Evolutionary conservation across 2,113 vertebrate genomes (phyloP).

Genomic region (Laterallus jamaicensis): DNA sequence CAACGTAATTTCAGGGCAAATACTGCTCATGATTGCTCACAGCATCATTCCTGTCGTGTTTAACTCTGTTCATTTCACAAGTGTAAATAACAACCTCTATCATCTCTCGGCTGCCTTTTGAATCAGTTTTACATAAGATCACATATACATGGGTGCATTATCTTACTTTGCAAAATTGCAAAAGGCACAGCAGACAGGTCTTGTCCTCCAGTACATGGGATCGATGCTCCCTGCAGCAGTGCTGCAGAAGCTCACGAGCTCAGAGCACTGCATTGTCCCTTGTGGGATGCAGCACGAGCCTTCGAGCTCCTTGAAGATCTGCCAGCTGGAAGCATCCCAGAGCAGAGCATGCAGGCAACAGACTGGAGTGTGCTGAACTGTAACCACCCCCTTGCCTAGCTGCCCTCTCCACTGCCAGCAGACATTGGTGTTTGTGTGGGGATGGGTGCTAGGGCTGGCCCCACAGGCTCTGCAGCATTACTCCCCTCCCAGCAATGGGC

Average conservation of each 20-base stretch:
- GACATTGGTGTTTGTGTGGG: no score
- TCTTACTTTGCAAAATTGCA: background rate
- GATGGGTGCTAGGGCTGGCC: background rate
- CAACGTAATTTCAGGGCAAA: background rate
- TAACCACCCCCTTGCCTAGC: fast-evolving
- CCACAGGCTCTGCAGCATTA: background rate
- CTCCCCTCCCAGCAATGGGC: fast-evolving
- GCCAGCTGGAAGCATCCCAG: background rate
- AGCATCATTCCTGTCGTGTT: background rate
- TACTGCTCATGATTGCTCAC: background rate
- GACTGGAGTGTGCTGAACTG: fast-evolving
- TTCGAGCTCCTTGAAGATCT: background rate
- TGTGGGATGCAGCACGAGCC: background rate
- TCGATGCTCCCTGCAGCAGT: background rate
- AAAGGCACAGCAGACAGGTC: background rate
- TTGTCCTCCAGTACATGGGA: background rate
- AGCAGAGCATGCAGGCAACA: fast-evolving
- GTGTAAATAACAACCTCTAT: background rate
- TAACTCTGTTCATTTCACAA: background rate
- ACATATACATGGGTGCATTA: background rate
- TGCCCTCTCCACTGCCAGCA: background rate
- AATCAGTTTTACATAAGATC: background rate
- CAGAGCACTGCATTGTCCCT: background rate
- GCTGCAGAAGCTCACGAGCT: background rate
- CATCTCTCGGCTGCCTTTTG: background rate